Evolutionary conservation across 2,888 invertebrate genomes (phyloP).

Genomic region (Heliconius ethilla): DNA sequence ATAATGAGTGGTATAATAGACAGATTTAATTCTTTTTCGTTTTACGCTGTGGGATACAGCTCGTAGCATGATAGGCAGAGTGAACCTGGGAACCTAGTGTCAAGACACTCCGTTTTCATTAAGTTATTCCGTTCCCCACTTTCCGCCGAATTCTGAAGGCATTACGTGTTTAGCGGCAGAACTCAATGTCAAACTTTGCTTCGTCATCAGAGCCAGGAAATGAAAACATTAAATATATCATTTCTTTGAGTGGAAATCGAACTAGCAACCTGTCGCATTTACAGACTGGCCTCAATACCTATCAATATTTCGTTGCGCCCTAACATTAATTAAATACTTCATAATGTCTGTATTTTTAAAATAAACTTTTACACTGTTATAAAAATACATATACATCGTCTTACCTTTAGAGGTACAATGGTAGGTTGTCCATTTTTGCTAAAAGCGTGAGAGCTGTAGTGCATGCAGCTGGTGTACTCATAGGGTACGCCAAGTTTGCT

Average conservation of each 20-base stretch:
- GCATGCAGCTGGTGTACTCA: constrained; percentile 87
- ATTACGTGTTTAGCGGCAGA: neutral
- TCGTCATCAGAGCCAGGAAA: neutral
- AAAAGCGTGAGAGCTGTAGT: constrained; percentile 60
- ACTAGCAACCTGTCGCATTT: too few relatives aligned
- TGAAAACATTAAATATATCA: neutral
- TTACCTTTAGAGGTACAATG: constrained; percentile 52
- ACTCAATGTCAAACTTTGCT: neutral
- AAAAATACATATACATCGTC: neutral
- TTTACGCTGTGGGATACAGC: neutral
- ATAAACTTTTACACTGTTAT: neutral
- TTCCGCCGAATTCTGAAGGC: too few relatives aligned
- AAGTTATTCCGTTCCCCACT: too few relatives aligned
- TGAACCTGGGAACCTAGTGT: neutral
- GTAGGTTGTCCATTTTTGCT: too few relatives aligned
- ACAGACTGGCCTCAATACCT: too few relatives aligned
- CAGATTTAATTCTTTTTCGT: too few relatives aligned
- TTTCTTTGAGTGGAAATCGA: too few relatives aligned
- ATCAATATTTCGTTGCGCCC: too few relatives aligned
- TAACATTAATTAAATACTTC: too few relatives aligned
- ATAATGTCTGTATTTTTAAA: too few relatives aligned
- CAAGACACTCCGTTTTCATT: too few relatives aligned
- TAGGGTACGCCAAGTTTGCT: constrained; percentile 84
- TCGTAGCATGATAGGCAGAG: neutral
- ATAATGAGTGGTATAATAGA: too few relatives aligned